These are phyloP conservation scores for Pristionchus exspectatus DNA, from an alignment of 2,888 invertebrate species.

Conservation along the genomic window DNA sequence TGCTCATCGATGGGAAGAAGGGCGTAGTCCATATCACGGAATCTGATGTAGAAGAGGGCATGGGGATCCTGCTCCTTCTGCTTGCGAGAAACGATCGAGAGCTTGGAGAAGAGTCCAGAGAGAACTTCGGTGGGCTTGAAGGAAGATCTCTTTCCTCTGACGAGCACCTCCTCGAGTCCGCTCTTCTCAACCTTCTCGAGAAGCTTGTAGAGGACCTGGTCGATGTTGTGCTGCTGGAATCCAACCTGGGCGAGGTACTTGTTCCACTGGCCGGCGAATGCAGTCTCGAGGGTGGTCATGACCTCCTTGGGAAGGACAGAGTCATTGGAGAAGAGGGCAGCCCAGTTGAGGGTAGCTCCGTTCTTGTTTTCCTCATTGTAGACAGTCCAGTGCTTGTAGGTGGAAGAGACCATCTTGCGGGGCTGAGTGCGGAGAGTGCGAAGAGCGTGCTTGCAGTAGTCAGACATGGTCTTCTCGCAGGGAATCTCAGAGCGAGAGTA, in stretches of 20 bases:
- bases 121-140: conserved; percentile 57
- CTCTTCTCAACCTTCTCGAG: conserved; percentile 61
- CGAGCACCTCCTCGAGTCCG: conserved; percentile 65
- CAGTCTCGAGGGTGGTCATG: conserved; percentile 61
- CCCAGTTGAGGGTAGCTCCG: conserved; percentile 65
- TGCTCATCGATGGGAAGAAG: conserved; percentile 68
- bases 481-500: conserved; percentile 68
- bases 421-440: conserved; percentile 60
- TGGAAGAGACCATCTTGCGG: conserved; percentile 59
- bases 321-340: conserved; percentile 70
- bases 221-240: conserved; percentile 67
- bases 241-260: conserved; percentile 64
- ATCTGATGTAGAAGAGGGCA: conserved; percentile 67
- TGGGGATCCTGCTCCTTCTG: conserved; percentile 58
- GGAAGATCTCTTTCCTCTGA: conserved; percentile 64
- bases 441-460: conserved; percentile 50
- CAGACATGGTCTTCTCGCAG: conserved; percentile 65
- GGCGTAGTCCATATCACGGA: conserved; percentile 69
- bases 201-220: conserved; percentile 62
- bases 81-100: conserved; percentile 64
- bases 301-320: conserved; percentile 63
- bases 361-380: conserved; percentile 63
- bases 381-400: conserved; percentile 63
- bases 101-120: conserved; percentile 66
- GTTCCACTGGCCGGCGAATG: conserved; percentile 67